phyloP scores from a whole-genome alignment of 2,113 vertebrate genomes.

The Columba janthina region DNA sequence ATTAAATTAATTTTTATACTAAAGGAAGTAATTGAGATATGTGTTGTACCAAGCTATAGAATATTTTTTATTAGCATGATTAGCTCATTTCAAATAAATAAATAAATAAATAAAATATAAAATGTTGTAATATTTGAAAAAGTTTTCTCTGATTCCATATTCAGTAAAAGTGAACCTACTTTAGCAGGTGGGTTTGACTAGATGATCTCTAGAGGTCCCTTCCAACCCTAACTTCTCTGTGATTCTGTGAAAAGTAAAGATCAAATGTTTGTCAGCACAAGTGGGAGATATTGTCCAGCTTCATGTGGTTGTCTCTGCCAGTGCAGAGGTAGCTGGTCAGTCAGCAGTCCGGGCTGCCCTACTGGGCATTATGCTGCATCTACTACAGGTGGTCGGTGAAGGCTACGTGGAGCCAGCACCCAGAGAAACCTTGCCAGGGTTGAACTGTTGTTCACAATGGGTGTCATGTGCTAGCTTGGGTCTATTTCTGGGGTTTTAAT shows the following conservation, averaged over 20 bases:
- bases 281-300: background rate
- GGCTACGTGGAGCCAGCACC: background rate
- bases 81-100: background rate
- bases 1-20: background rate
- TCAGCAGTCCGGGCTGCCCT: background rate
- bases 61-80: background rate
- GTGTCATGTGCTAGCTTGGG: background rate
- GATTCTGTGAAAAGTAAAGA: background rate
- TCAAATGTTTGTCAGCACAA: background rate
- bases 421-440: background rate
- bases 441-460: background rate
- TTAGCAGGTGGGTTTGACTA: too few relatives aligned
- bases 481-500: background rate
- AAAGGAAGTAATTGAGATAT: background rate
- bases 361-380: rapidly evolving
- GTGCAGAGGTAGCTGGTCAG: too few relatives aligned
- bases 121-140: background rate
- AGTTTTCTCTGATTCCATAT: background rate
- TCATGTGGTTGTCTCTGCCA: background rate
- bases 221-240: too few relatives aligned
- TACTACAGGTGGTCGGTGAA: background rate
- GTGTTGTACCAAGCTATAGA: background rate
- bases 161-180: background rate
- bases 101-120: background rate
- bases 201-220: too few relatives aligned